These are phyloP conservation scores for Apamea crenata DNA, from an alignment of 2,888 invertebrate species.

Conservation along the genomic window DNA sequence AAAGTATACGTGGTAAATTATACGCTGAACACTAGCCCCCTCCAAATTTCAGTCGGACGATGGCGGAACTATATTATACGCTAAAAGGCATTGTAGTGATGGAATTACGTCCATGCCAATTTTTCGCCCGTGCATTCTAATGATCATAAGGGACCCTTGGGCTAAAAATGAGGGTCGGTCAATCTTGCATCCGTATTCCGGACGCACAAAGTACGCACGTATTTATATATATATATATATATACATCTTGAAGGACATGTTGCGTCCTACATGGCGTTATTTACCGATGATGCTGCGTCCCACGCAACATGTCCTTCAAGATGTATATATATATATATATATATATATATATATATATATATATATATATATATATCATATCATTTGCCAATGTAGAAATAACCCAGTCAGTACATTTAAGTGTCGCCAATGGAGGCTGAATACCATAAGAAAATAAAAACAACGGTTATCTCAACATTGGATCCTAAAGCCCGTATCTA, in stretches of 20 bases:
- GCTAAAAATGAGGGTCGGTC: slow-evolving; percentile 40
- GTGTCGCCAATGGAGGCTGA: neutral
- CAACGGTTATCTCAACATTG: neutral
- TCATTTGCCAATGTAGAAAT: too few relatives aligned
- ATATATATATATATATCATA: too few relatives aligned
- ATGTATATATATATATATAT: too few relatives aligned
- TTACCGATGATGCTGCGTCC: too few relatives aligned
- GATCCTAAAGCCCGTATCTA: neutral
- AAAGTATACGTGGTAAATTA: slow-evolving; percentile 25
- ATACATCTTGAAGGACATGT: neutral
- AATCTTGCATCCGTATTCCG: slow-evolving; percentile 48
- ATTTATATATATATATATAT: too few relatives aligned
- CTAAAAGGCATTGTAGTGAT: slow-evolving; percentile 24
- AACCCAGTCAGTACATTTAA: too few relatives aligned
- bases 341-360: too few relatives aligned
- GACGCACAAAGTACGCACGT: slow-evolving; percentile 40
- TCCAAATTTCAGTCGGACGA: slow-evolving; percentile 22
- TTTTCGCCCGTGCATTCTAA: slow-evolving; percentile 41
- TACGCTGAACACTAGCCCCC: slow-evolving; percentile 19
- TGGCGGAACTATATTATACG: slow-evolving; percentile 26
- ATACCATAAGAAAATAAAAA: neutral
- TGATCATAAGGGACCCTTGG: slow-evolving; percentile 23
- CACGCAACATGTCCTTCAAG: too few relatives aligned
- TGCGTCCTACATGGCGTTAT: too few relatives aligned
- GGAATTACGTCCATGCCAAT: slow-evolving; percentile 41